Conservation (phyloP, 2,888 invertebrate genomes). For the Entomobrya multifasciata region DNA sequence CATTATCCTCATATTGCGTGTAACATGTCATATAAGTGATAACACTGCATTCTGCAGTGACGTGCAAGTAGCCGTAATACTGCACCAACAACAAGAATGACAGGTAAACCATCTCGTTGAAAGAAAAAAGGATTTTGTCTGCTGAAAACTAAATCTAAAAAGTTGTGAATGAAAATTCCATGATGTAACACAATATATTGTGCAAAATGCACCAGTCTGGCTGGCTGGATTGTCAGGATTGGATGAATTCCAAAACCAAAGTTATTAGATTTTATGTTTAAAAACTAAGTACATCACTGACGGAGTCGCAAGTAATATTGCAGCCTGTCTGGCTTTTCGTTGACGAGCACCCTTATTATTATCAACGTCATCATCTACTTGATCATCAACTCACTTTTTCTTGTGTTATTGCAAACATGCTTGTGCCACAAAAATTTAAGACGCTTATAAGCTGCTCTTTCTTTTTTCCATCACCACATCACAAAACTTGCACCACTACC, state of each 20-base stretch:
- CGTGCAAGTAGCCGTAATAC: not conserved
- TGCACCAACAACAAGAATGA: not conserved
- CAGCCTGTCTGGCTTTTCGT: constrained; percentile 9
- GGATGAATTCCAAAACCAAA: no score
- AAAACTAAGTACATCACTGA: not conserved
- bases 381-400: constrained; percentile 33
- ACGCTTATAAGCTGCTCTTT: constrained; percentile 41
- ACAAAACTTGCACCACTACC: not conserved
- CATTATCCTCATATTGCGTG: constrained; percentile 28
- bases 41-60: not conserved
- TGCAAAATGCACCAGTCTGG: constrained; percentile 26
- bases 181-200: not conserved
- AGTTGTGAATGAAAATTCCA: not conserved
- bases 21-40: constrained; percentile 48
- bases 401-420: constrained; percentile 11
- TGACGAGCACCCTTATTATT: constrained; percentile 1
- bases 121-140: constrained; percentile 29
- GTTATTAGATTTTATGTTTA: not conserved
- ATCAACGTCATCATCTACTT: not conserved
- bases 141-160: not conserved
- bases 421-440: constrained; percentile 51
- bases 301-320: constrained; percentile 11
- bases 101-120: constrained; percentile 42
- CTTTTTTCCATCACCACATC: not conserved
- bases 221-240: no score